phyloP scores from a whole-genome alignment of 2,888 invertebrate genomes.

The Ormyrus pomaceus region DNA sequence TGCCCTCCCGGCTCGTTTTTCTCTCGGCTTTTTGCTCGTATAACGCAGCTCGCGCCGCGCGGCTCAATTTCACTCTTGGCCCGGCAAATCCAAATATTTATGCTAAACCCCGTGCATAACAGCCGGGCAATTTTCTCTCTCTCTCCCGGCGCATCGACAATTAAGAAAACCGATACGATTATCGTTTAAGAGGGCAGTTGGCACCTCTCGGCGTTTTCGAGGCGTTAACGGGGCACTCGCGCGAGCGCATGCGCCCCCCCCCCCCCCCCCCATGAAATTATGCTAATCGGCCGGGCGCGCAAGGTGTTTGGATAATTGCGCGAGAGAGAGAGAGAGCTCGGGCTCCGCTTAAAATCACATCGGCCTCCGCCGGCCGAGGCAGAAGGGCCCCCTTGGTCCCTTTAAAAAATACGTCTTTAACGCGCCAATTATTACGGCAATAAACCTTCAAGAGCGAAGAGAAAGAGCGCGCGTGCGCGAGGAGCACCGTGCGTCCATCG shows the following conservation, averaged over 20 bases:
- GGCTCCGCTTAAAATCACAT: slow-evolving; percentile 72
- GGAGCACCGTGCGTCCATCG: neutral
- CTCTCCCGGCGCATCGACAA: slow-evolving; percentile 31
- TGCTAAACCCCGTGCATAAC: slow-evolving; percentile 33
- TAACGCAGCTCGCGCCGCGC: neutral
- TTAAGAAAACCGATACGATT: slow-evolving; percentile 57
- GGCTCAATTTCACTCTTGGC: slow-evolving; percentile 25
- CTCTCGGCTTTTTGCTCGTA: neutral
- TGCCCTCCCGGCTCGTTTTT: neutral
- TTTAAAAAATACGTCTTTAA: slow-evolving; percentile 54
- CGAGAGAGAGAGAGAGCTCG: slow-evolving; percentile 40
- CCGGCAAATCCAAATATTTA: slow-evolving; percentile 53
- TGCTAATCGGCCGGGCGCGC: slow-evolving; percentile 66
- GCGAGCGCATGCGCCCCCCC: slow-evolving; percentile 35
- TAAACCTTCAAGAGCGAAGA: slow-evolving; percentile 52
- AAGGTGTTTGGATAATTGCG: slow-evolving; percentile 69
- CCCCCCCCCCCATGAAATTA: slow-evolving; percentile 65
- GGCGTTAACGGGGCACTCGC: neutral
- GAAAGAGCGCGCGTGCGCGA: neutral
- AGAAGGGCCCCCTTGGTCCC: slow-evolving; percentile 39
- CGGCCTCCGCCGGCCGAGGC: slow-evolving; percentile 60
- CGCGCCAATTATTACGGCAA: slow-evolving; percentile 59
- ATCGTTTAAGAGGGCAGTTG: slow-evolving; percentile 54
- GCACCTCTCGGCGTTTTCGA: slow-evolving; percentile 44
- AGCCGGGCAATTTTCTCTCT: slow-evolving; percentile 36